Evolutionary conservation across 2,113 vertebrate species (phyloP).

Genomic region (Thomomys bottae): DNA sequence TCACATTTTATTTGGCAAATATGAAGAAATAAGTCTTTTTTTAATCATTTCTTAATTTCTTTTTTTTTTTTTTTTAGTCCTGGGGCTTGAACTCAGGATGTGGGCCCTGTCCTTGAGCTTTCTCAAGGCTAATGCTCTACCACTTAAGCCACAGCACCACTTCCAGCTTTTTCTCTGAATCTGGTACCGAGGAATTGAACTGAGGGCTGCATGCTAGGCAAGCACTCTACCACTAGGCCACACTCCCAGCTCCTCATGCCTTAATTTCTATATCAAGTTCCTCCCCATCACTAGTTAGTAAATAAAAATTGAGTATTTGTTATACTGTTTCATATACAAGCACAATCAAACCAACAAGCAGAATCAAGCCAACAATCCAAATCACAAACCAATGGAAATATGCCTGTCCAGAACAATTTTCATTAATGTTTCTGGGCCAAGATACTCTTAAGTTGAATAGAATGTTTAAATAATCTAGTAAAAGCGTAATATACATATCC

Average conservation of each 20-base stretch:
- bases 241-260: no score
- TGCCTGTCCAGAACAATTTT: conserved; percentile 39
- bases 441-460: conserved; percentile 27
- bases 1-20: conserved; percentile 30
- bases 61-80: no score
- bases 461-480: conserved; percentile 50
- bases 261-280: conserved; percentile 52
- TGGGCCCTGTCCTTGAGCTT: no score
- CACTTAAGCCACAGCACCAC: no score
- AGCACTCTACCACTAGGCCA: no score
- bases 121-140: no score
- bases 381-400: conserved; percentile 47
- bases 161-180: no score
- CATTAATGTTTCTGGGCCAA: conserved; percentile 46
- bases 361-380: conserved; percentile 33
- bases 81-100: no score
- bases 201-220: no score
- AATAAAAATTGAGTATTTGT: conserved; percentile 58
- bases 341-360: conserved; percentile 24
- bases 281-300: conserved; percentile 42
- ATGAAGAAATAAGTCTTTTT: conserved; percentile 48
- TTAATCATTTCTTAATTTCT: conserved; percentile 49
- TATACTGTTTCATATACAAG: conserved; percentile 27
- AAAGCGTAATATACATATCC: conserved; percentile 49
- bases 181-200: no score